A percentile compares a stretch with the other conserved stretches of the same genome.
phyloP scores from a whole-genome alignment of 2,797 vertebrate genomes.

The Smutsia temminckii region DNA sequence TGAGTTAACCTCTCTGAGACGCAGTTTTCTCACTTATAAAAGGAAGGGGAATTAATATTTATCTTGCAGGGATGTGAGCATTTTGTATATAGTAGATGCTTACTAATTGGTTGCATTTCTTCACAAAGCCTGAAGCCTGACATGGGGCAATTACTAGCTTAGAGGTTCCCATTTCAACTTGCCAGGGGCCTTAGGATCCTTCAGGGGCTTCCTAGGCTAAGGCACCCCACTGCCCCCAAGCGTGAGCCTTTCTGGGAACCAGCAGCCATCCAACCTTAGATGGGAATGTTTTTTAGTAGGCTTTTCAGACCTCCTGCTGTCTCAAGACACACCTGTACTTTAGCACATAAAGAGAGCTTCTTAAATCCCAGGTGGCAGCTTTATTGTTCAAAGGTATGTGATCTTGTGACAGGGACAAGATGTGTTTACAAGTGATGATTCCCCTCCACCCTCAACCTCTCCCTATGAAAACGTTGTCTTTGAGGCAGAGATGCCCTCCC shows the following conservation, averaged over 20 bases:
- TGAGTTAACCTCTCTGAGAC: neutral
- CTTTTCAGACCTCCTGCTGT: neutral
- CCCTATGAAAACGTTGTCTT: neutral
- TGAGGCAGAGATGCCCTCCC: neutral
- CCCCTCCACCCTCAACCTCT: neutral
- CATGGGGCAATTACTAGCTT: neutral
- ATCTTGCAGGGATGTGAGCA: neutral
- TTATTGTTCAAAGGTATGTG: no score
- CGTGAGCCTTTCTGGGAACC: neutral
- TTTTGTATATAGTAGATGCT: neutral
- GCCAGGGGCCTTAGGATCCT: neutral
- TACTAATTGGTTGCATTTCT: neutral
- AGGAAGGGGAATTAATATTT: neutral
- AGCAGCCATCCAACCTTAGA: neutral
- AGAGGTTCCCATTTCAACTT: neutral
- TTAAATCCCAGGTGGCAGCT: neutral
- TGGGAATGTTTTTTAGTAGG: neutral
- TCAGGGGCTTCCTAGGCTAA: no score
- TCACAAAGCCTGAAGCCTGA: neutral
- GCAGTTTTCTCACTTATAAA: neutral
- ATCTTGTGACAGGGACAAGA: neutral
- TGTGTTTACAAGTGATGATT: neutral
- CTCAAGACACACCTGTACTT: neutral
- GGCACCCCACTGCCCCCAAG: rapidly evolving
- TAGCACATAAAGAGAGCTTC: neutral